Evolutionary conservation across 2,797 vertebrate genomes (phyloP).

Genomic region (Eospalax fontanierii): DNA sequence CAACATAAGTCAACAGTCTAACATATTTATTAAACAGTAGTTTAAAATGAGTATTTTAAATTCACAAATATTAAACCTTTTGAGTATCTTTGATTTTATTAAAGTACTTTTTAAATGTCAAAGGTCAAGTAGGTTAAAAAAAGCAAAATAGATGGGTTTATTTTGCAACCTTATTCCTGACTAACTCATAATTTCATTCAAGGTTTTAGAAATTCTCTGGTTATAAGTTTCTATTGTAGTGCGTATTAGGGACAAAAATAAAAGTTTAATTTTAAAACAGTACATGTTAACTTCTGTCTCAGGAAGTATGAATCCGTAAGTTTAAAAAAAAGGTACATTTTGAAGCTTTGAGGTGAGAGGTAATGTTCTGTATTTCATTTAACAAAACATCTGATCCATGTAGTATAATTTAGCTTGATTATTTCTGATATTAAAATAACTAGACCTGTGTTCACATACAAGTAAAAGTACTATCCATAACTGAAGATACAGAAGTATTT

Average conservation of each 20-base stretch:
- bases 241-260: not conserved
- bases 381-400: not conserved
- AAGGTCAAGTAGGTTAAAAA: not conserved
- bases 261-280: not conserved
- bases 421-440: not conserved
- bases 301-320: not conserved
- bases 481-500: not conserved
- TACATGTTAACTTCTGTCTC: slow-evolving; percentile 14
- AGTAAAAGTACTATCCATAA: not conserved
- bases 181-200: slow-evolving; percentile 2
- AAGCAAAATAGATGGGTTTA: not conserved
- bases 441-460: not conserved
- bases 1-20: not conserved
- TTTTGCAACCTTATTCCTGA: not conserved
- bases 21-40: not conserved
- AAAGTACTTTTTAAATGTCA: not conserved
- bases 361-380: not conserved
- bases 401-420: not conserved
- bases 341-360: not conserved
- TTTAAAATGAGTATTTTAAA: not conserved
- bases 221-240: not conserved
- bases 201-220: not conserved
- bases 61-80: not conserved
- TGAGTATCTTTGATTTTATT: not conserved
- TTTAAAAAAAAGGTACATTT: slow-evolving; percentile 6